Evolutionary conservation across 2,888 invertebrate genomes (phyloP).

Genomic region (Lingula anatina): DNA sequence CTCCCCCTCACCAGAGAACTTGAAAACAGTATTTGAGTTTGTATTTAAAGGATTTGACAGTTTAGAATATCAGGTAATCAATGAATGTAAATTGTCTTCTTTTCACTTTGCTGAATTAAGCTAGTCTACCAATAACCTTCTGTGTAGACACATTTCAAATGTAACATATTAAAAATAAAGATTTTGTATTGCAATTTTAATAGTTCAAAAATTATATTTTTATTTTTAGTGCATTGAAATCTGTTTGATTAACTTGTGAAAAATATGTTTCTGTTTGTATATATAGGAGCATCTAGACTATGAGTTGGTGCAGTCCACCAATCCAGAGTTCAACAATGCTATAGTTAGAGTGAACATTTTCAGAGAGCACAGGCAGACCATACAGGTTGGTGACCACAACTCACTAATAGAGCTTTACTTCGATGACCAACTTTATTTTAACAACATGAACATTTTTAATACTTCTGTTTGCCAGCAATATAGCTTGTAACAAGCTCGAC

Average conservation of each 20-base stretch:
- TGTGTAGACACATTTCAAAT: too few relatives aligned
- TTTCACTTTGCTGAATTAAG: too few relatives aligned
- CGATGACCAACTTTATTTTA: too few relatives aligned
- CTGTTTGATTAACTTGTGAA: background rate
- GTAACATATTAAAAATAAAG: too few relatives aligned
- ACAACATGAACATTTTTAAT: too few relatives aligned
- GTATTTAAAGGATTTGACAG: constrained; percentile 92
- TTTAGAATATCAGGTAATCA: constrained; percentile 68
- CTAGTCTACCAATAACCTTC: too few relatives aligned
- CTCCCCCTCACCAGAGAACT: constrained; percentile 95
- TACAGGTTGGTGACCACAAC: constrained; percentile 67
- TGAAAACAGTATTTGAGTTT: constrained; percentile 96
- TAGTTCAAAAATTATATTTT: background rate
- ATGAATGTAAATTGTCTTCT: too few relatives aligned
- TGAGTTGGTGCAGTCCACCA: constrained; percentile 87
- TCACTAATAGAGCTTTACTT: background rate
- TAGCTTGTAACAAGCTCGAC: too few relatives aligned
- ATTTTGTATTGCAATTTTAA: too few relatives aligned
- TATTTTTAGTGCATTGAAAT: background rate
- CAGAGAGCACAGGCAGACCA: constrained; percentile 84
- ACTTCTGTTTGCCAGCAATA: too few relatives aligned
- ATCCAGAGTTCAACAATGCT: constrained; percentile 94
- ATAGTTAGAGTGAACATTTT: constrained; percentile 88
- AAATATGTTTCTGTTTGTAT: background rate
- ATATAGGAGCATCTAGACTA: constrained; percentile 85